A percentile compares a stretch with the other conserved stretches of the same genome.
Conservation (phyloP, 2,113 vertebrate genomes). For the Mirounga angustirostris region DNA sequence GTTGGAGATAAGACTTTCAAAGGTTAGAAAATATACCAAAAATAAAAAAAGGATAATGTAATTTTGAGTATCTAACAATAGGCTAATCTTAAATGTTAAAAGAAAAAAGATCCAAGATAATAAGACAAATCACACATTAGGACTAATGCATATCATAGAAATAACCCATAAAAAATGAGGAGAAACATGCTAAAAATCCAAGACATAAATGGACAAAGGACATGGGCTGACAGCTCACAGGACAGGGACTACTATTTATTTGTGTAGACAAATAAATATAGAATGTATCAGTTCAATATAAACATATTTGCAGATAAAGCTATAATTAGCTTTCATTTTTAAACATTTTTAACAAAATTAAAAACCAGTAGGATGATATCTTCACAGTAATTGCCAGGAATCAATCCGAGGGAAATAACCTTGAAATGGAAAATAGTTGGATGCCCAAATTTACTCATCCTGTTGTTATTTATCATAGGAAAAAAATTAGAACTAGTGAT, state of each 20-base stretch:
- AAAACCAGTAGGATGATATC: background rate
- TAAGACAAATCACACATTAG: background rate
- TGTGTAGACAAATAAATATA: background rate
- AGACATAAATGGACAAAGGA: background rate
- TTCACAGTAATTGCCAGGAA: background rate
- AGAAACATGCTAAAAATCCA: background rate
- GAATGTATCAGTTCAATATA: background rate
- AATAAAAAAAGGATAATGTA: background rate
- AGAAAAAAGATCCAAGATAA: background rate
- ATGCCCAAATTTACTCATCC: background rate
- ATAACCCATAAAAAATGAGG: background rate
- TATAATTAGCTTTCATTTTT: background rate
- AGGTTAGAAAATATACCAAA: constrained; percentile 10
- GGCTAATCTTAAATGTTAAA: constrained; percentile 13
- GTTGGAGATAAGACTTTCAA: background rate
- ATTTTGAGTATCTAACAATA: background rate
- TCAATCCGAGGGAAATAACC: background rate
- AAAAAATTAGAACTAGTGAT: background rate
- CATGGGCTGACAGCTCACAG: background rate
- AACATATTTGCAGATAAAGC: background rate
- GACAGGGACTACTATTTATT: background rate
- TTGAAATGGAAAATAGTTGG: background rate
- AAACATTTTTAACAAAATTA: background rate
- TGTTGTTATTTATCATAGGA: constrained; percentile 4
- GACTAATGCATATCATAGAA: background rate